Percentiles rank a stretch among this genome's conserved stretches.
Conservation (phyloP, 2,113 vertebrate species). For the Chionis minor region DNA sequence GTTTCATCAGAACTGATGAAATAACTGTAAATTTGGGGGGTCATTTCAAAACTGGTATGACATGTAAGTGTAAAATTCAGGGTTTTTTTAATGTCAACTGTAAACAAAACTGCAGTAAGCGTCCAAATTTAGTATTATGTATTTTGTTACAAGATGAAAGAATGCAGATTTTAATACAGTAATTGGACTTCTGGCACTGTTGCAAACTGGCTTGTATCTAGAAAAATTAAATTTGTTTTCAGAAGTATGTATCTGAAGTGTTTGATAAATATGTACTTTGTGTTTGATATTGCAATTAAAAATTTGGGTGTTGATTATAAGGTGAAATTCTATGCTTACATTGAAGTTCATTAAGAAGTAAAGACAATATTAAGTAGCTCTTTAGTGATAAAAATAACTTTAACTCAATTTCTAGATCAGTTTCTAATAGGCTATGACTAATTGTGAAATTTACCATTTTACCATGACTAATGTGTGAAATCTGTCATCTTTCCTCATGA, state of each 20-base stretch:
- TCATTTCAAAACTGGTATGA: not conserved
- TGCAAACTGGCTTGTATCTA: not conserved
- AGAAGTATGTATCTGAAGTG: not conserved
- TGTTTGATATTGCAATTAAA: not conserved
- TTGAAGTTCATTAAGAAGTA: not conserved
- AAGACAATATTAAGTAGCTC: not conserved
- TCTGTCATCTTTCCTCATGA: conserved; percentile 23
- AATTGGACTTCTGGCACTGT: not conserved
- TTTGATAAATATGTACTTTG: not conserved
- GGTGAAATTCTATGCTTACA: not conserved
- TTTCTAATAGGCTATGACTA: conserved; percentile 46
- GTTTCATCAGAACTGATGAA: not conserved
- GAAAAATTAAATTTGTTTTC: not conserved
- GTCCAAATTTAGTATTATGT: not conserved
- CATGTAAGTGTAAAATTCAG: not conserved
- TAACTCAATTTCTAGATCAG: conserved; percentile 4
- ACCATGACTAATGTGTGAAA: conserved; percentile 48
- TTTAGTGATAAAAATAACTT: not conserved
- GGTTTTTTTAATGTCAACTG: not conserved
- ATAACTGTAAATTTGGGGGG: not conserved
- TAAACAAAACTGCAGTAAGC: not conserved
- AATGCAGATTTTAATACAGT: not conserved
- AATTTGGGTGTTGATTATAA: not conserved
- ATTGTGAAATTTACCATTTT: conserved; percentile 47
- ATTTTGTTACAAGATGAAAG: not conserved